phyloP scores from a whole-genome alignment of 2,797 vertebrate genomes.

The Platalea minor region DNA sequence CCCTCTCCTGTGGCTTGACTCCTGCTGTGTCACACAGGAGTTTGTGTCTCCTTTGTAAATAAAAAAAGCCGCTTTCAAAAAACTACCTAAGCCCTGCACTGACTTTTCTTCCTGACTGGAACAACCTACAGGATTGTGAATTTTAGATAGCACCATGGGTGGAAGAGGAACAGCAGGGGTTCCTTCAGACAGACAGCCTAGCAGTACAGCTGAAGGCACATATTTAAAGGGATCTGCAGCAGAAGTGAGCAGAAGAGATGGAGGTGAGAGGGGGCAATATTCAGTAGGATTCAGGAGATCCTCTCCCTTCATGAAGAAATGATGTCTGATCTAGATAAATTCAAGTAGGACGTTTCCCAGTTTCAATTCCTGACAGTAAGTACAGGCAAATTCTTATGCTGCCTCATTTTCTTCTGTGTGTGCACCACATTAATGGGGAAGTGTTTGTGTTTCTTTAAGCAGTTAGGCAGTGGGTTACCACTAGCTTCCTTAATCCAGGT shows the following conservation, averaged over 20 bases:
- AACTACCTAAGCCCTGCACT: background rate
- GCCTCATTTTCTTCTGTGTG: background rate
- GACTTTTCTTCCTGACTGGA: background rate
- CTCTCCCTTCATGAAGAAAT: background rate
- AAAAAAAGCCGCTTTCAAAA: background rate
- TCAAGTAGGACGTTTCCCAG: background rate
- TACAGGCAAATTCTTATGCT: background rate
- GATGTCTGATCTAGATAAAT: background rate
- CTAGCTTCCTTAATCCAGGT: constrained; percentile 43
- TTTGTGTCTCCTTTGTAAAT: constrained; percentile 1
- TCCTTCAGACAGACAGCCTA: background rate
- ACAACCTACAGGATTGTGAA: background rate
- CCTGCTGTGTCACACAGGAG: background rate
- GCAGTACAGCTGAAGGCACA: background rate
- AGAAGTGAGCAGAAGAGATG: background rate
- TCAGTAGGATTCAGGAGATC: background rate
- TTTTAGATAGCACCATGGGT: background rate
- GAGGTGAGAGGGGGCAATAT: background rate
- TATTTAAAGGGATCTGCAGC: background rate
- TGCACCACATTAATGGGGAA: constrained; percentile 35
- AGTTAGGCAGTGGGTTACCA: constrained; percentile 19
- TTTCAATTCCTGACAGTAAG: background rate
- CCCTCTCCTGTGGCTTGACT: background rate
- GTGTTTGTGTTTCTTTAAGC: constrained; percentile 47
- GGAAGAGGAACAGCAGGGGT: background rate